Evolutionary conservation across 2,888 invertebrate species (phyloP), one percentile per base, ranked within the genome.

Genomic region (Julus scanicus): DNA sequence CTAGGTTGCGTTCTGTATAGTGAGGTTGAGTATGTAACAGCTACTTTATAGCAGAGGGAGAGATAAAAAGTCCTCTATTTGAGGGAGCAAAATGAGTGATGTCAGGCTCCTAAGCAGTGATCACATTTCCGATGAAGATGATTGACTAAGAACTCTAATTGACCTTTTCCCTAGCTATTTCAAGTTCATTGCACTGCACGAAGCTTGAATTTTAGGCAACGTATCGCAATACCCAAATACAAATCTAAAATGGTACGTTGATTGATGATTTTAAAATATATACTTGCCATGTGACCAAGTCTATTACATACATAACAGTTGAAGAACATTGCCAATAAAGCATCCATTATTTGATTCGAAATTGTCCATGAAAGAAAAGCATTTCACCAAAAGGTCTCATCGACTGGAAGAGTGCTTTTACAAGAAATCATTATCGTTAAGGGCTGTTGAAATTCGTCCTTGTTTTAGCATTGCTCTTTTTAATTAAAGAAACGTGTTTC

Each of bases 131-230:
- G n/a, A 63, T 63, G n/a, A 71, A 71, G 71, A 20, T 71, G 71
- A 71, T 11, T 9, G 20, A 71, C 6, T 29, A 71, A 5, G 29
- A 71, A 8, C 11, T 71, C 29, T 2, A 9, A 71, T 57, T 20
- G 71, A 71, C 71, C 20, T 71, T 63, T 71, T 71, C n/a, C 71
- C 29, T 71, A 13, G 6, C 13, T 48, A 53, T 53, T 71, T 20
- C 71, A 71, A 71, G 71, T 71, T 71, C 71, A 71, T 71, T 71
- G 71, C 29, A 71, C 71, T 20, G 71, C 71, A 29, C 20, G 71
- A 8, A 20, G 71, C 71, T 29, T n/a, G 71, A 29, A 20, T 20
- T 20, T 71, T 44, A 8, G 44, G 44, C 44, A 44, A 8, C 44
- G 44, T 44, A 44, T 44, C 6, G 44, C 5, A 8, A 44, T 2